These are phyloP conservation scores for Crocidura indochinensis DNA, from an alignment of 2,797 vertebrate species.

Conservation along the genomic window DNA sequence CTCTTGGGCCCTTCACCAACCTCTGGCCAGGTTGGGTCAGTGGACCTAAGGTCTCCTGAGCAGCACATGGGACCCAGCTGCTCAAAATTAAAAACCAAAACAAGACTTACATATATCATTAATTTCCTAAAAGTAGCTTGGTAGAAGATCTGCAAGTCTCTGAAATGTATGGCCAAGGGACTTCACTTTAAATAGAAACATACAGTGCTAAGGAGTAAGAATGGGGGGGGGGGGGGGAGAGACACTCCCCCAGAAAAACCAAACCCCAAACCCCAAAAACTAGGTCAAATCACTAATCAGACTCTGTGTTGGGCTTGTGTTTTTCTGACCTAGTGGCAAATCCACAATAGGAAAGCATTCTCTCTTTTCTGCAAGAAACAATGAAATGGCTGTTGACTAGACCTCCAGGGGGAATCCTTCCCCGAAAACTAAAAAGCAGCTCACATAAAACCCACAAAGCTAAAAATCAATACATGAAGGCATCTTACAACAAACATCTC, in stretches of 20 bases:
- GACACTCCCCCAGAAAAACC: constrained; percentile 22
- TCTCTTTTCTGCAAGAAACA: constrained; percentile 31
- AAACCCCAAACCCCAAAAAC: constrained; percentile 46
- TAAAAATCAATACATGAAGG: constrained; percentile 46
- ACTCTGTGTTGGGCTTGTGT: not conserved
- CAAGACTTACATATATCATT: too few relatives aligned
- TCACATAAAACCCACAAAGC: constrained; percentile 67
- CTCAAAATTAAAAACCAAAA: too few relatives aligned
- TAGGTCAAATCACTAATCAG: constrained; percentile 20
- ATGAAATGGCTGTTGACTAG: not conserved
- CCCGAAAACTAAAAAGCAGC: constrained; percentile 54
- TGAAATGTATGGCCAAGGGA: not conserved
- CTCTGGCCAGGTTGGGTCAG: too few relatives aligned
- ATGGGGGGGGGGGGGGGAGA: not conserved
- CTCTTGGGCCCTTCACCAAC: too few relatives aligned
- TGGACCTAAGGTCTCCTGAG: too few relatives aligned
- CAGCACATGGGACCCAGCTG: too few relatives aligned
- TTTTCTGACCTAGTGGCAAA: constrained; percentile 36
- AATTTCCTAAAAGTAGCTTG: not conserved
- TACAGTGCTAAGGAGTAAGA: not conserved
- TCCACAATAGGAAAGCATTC: constrained; percentile 36
- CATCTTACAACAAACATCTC: constrained; percentile 84
- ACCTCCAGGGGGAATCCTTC: constrained; percentile 12
- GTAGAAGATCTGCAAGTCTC: constrained; percentile 10
- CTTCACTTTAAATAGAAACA: constrained; percentile 43